Conservation (phyloP, 2,888 invertebrate species). For the Oeneis ivallda region DNA sequence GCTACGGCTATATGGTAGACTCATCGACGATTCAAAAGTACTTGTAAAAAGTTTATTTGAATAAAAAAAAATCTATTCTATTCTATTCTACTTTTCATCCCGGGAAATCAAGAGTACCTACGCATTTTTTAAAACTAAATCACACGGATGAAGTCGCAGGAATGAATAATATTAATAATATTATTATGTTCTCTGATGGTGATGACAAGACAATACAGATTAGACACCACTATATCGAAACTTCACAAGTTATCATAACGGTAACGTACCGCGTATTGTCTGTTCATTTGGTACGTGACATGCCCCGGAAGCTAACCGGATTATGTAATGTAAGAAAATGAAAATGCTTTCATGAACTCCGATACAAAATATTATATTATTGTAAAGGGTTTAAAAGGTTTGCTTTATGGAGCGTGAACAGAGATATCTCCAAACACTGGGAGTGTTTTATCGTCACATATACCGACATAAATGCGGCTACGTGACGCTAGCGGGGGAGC, state of each 20-base stretch:
- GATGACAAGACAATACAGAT: too few species aligned
- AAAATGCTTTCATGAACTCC: not conserved
- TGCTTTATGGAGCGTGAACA: conserved; percentile 27
- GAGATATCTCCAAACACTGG: conserved; percentile 24
- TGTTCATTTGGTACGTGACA: conserved; percentile 21
- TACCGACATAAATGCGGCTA: conserved; percentile 13
- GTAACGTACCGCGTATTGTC: conserved; percentile 12
- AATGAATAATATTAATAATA: too few species aligned
- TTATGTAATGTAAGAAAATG: conserved; percentile 20
- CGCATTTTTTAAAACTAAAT: too few species aligned
- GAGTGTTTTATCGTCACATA: conserved; percentile 13
- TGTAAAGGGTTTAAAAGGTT: too few species aligned
- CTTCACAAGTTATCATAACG: conserved; percentile 10
- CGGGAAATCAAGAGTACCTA: too few species aligned
- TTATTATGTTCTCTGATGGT: too few species aligned
- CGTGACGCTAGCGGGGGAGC: not conserved
- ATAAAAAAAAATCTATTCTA: too few species aligned
- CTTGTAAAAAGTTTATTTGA: too few species aligned
- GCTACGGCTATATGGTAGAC: too few species aligned
- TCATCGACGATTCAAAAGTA: too few species aligned
- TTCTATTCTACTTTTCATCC: too few species aligned
- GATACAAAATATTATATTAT: not conserved
- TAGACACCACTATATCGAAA: not conserved
- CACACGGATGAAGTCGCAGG: too few species aligned
- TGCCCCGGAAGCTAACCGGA: conserved; percentile 12